Evolutionary conservation across 2,797 vertebrate species (phyloP), one percentile per base, ranked within the genome.

Genomic region (Euthynnus affinis): DNA sequence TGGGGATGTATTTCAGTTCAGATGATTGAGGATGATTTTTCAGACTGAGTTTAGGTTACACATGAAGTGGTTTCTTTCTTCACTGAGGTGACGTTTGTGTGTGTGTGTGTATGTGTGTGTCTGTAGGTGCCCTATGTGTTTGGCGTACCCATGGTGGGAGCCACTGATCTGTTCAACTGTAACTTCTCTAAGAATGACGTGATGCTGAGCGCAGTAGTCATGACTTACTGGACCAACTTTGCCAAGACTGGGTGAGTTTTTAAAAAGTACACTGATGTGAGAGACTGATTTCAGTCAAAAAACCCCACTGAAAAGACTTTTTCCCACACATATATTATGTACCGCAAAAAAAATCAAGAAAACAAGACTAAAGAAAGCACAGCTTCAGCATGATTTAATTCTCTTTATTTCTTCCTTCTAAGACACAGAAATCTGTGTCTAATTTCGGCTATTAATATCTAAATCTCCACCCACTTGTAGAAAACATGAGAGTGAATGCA

Each of bases 211-310:
- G 98, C 98, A 0, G 97, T 98, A 34, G 97, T 99, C 78, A 99
- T 99, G 98, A 99, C 98, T 0, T 99, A 99, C 90, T 99, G 98
- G 98, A 99, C 98, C 22, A 99, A 99, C 91, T 99, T 99, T 4
- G 98, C 98, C 88, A 99, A 99, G 94, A 99, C 98, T 1, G 98
- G 98, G 98, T 99, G 93, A 84, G 97, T 72, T 72, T 51, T 84
- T 76, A 23, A 75, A 81, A 69, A 59, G 32, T 18, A 40, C 67
- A 46, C 20, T 57, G 69, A 62, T 77, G 73, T 68, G 82, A 86
- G 32, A 82, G 40, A 17, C 37, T 53, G 63, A 55, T 70, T 80
- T 79, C 51, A n/a, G 58, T n/a, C 5, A 37, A 48, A 66, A 70
- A 81, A 62, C 58, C 29, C 32, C 1, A 7, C 5, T 9, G 65